These are phyloP conservation scores for Gerosis bhagava DNA, from an alignment of 2,888 invertebrate species.

Conservation along the genomic window DNA sequence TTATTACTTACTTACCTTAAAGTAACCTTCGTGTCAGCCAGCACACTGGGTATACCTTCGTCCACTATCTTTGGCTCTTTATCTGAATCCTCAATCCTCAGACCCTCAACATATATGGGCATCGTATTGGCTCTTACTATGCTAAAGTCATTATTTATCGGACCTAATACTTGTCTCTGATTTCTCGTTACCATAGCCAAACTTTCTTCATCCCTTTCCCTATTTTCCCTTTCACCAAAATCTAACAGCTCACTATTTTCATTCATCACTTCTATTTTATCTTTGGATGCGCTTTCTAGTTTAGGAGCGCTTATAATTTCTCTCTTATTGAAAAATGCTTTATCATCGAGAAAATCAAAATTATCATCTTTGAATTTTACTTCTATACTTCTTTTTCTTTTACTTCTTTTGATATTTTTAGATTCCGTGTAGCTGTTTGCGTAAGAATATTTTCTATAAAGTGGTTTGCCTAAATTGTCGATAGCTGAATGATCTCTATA, in stretches of 20 bases:
- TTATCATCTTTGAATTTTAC: background rate
- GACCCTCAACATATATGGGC: slow-evolving; percentile 67
- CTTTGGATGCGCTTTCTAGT: background rate
- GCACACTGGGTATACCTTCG: slow-evolving; percentile 85
- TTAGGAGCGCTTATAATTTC: slow-evolving; percentile 11
- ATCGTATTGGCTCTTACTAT: slow-evolving; percentile 39
- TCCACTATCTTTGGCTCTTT: slow-evolving; percentile 79
- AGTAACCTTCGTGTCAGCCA: slow-evolving; percentile 81
- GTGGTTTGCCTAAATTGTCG: slow-evolving; percentile 10
- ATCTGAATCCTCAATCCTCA: slow-evolving; percentile 81
- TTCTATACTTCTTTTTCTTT: background rate
- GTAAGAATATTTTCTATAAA: slow-evolving; percentile 7
- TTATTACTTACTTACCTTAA: slow-evolving; percentile 75
- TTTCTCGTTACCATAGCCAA: slow-evolving; percentile 10
- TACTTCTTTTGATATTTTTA: slow-evolving; percentile 10
- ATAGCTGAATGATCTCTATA: slow-evolving; percentile 11
- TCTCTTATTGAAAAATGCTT: slow-evolving; percentile 2
- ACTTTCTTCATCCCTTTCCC: background rate
- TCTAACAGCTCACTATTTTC: slow-evolving; percentile 18
- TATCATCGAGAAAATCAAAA: no score
- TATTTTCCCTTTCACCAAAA: slow-evolving; percentile 24
- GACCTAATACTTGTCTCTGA: slow-evolving; percentile 36
- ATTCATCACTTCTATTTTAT: slow-evolving; percentile 23
- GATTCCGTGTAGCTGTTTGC: background rate
- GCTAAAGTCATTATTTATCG: slow-evolving; percentile 34